These are phyloP conservation scores for Heliconius eleuchia DNA, from an alignment of 1,140 invertebrate species.

Conservation along the genomic window DNA sequence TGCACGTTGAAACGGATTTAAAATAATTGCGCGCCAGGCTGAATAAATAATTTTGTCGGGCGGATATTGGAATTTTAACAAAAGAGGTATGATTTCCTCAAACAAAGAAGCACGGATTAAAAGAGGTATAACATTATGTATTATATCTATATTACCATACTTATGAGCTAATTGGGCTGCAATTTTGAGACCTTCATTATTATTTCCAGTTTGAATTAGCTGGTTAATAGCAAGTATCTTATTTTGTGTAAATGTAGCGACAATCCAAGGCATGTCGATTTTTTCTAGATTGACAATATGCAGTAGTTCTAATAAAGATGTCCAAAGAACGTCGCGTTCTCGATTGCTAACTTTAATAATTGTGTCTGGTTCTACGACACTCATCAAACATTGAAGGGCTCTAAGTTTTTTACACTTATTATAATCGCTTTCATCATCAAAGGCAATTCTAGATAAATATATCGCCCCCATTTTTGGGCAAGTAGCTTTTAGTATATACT, in stretches of 20 bases:
- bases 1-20: conserved; percentile 73
- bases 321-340: conserved; percentile 66
- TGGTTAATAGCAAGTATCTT: conserved; percentile 70
- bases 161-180: conserved; percentile 62
- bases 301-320: conserved; percentile 69
- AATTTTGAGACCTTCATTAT: conserved; percentile 65
- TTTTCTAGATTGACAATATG: conserved; percentile 68
- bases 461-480: conserved; percentile 78
- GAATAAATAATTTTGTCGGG: conserved; percentile 62
- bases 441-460: conserved; percentile 77
- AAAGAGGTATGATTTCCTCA: conserved; percentile 70
- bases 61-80: conserved; percentile 61
- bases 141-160: conserved; percentile 61
- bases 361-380: conserved; percentile 70
- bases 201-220: conserved; percentile 63
- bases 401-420: conserved; percentile 77
- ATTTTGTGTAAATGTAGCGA: conserved; percentile 72
- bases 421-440: conserved; percentile 72
- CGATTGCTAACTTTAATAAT: conserved; percentile 73
- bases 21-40: conserved; percentile 74
- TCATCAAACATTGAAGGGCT: conserved; percentile 78
- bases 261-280: conserved; percentile 76
- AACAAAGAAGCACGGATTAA: conserved; percentile 63
- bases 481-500: conserved; percentile 78
- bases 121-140: conserved; percentile 61